Base-by-base conservation (phyloP, 2,888 invertebrate species). In the Coleophora deauratella region DNA sequence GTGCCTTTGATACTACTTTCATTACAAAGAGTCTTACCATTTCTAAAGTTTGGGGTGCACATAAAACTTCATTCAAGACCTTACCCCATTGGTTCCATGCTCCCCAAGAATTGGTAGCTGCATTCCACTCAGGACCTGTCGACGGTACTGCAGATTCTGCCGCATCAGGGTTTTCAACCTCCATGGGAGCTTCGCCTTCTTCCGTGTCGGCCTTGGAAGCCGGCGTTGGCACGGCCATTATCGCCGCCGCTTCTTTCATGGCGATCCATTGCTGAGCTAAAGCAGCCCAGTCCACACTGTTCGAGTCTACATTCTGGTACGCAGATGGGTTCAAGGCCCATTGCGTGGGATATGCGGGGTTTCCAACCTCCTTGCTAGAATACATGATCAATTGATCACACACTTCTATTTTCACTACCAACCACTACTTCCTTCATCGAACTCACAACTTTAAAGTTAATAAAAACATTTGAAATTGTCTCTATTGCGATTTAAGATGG, bases 261-360 rank as follows among this genome's bases (percentile, higher is more conserved):
- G 94, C 94, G 55, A 98, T 98, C 98, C 98, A 98, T 89, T 98
- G 97, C 68, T 98, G 97, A 21, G 98, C 98, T 61, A 98, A 86
- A 27, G 95, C 92, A 9, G 97, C 98, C 98, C 98, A 98, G 75
- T 98, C 98, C 45, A 98, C 97, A 79, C 93, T 90, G 68, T 93
- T 95, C 60, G 91, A 91, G 55, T 92, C 90, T 73, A 94, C 88
- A 75, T 93, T 93, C 81, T 93, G 93, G 74, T 93, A 95, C 38
- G 92, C 90, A 40, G 91, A 88, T 45, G 94, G 94, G 80, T 94
- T 93, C 47, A 94, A 77, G 38, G 94, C 91, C 93, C 94, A 95
- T 64, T 93, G 91, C 60, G 91, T 90, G 66, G 89, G 89, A 81
- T 88, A 91, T 55, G 89, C 78, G 50, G 90, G 82, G 71, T 88